Percentiles rank a stretch among this genome's conserved stretches.
Conservation (phyloP, 2,113 vertebrate species). For the Acanthochromis polyacanthus region DNA sequence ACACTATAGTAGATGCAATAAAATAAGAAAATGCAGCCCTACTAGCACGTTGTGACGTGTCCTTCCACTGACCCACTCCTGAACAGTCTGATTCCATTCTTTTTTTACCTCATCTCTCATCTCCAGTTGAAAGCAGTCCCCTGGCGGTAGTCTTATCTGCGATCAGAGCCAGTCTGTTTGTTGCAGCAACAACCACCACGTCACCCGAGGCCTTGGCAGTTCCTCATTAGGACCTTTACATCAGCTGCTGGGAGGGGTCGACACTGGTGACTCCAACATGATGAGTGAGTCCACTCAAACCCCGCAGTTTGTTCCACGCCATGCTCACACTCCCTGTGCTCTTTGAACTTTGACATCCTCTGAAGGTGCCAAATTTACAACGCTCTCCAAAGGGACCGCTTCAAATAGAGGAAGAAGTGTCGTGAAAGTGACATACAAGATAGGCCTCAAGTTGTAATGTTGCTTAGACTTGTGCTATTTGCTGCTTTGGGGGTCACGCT, state of each 20-base stretch:
- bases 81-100: slow-evolving; percentile 35
- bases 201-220: slow-evolving; percentile 37
- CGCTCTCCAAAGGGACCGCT: not conserved
- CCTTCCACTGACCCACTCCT: slow-evolving; percentile 30
- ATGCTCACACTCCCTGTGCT: not conserved
- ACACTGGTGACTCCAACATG: slow-evolving; percentile 35
- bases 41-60: slow-evolving; percentile 30
- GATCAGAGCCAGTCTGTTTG: slow-evolving; percentile 45
- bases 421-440: slow-evolving; percentile 1
- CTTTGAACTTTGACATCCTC: slow-evolving; percentile 49
- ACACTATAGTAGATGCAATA: slow-evolving; percentile 1
- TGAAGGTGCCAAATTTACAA: slow-evolving; percentile 50
- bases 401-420: slow-evolving; percentile 18
- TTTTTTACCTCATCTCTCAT: slow-evolving; percentile 56
- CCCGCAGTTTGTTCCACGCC: slow-evolving; percentile 22
- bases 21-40: slow-evolving; percentile 9
- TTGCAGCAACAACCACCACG: slow-evolving; percentile 30
- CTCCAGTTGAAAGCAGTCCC: slow-evolving; percentile 27
- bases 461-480: slow-evolving; percentile 17
- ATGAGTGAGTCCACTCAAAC: slow-evolving; percentile 50
- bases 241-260: slow-evolving; percentile 33
- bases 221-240: slow-evolving; percentile 43
- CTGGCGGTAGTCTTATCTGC: slow-evolving; percentile 47
- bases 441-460: slow-evolving; percentile 33
- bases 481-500: not conserved